phyloP scores from a whole-genome alignment of 2,113 vertebrate species.

The Myanophis thanlyinensis region DNA sequence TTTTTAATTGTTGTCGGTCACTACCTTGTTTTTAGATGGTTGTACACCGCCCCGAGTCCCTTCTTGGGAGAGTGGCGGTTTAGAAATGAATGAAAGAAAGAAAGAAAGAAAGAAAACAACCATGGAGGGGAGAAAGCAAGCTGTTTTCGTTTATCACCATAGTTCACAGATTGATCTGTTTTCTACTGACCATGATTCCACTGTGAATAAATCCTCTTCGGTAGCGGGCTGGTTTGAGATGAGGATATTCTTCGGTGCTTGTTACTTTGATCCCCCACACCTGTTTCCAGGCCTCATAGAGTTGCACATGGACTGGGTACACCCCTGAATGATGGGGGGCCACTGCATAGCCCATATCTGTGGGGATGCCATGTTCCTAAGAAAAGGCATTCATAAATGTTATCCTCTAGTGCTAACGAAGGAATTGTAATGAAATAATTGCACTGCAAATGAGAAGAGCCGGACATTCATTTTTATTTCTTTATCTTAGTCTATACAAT shows the following conservation, averaged over 20 bases:
- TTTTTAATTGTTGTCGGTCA: too few relatives aligned
- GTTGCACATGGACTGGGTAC: conserved; percentile 92
- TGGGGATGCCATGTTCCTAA: conserved; percentile 95
- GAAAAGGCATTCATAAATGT: not conserved
- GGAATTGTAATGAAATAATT: not conserved
- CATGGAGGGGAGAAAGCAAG: not conserved
- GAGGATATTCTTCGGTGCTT: conserved; percentile 96
- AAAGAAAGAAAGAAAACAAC: too few relatives aligned
- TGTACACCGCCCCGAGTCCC: too few relatives aligned
- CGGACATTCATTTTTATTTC: not conserved
- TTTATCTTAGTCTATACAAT: not conserved
- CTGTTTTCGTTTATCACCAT: not conserved
- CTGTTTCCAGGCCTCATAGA: conserved; percentile 97
- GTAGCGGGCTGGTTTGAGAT: conserved; percentile 94
- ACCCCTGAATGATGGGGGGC: conserved; percentile 96
- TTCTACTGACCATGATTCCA: conserved; percentile 83
- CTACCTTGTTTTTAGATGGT: too few relatives aligned
- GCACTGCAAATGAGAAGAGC: not conserved
- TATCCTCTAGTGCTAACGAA: not conserved
- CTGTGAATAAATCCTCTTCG: conserved; percentile 93
- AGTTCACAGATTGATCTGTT: too few relatives aligned
- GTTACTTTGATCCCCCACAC: conserved; percentile 95
- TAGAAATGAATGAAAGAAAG: too few relatives aligned
- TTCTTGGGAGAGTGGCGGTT: too few relatives aligned
- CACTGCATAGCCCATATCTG: conserved; percentile 95